phyloP scores from a whole-genome alignment of 2,888 invertebrate genomes.

The Diplazon laetatorius region DNA sequence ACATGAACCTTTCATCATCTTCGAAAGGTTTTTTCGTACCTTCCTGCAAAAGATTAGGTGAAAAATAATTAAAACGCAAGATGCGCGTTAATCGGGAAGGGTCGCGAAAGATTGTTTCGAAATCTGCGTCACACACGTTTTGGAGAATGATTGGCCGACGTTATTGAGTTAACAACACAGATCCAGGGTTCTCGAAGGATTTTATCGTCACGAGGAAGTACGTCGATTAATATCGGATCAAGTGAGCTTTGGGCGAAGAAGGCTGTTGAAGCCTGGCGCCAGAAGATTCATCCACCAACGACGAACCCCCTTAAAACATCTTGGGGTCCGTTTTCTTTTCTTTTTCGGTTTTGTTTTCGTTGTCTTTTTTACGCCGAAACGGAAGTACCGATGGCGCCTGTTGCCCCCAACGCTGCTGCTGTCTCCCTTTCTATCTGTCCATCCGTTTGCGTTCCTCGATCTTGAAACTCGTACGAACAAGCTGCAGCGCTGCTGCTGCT shows the following conservation, averaged over 20 bases:
- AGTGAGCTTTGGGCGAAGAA: slow-evolving; percentile 67
- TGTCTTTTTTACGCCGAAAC: slow-evolving; percentile 26
- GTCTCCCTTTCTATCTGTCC: background rate
- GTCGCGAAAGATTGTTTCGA: no score
- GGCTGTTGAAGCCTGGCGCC: slow-evolving; percentile 52
- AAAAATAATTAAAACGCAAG: no score
- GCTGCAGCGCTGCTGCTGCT: no score
- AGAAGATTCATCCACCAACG: background rate
- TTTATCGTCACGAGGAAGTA: slow-evolving; percentile 38
- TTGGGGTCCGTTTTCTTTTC: no score
- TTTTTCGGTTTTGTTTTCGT: no score
- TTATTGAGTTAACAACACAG: slow-evolving; percentile 44
- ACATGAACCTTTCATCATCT: no score
- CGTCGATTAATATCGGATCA: slow-evolving; percentile 71
- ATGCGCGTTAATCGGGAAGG: no score
- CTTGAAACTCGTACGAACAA: no score
- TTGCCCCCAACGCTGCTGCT: slow-evolving; percentile 8
- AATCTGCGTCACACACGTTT: no score
- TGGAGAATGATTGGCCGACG: slow-evolving; percentile 14
- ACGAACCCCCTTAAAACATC: slow-evolving; percentile 17
- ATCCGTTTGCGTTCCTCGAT: background rate
- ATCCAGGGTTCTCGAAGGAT: slow-evolving; percentile 42
- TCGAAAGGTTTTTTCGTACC: no score
- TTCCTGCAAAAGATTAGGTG: no score
- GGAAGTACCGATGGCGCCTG: slow-evolving; percentile 8